phyloP scores from a whole-genome alignment of 64 coral and sea anemone genomes.

The Dendrophyllia cribrosa region DNA sequence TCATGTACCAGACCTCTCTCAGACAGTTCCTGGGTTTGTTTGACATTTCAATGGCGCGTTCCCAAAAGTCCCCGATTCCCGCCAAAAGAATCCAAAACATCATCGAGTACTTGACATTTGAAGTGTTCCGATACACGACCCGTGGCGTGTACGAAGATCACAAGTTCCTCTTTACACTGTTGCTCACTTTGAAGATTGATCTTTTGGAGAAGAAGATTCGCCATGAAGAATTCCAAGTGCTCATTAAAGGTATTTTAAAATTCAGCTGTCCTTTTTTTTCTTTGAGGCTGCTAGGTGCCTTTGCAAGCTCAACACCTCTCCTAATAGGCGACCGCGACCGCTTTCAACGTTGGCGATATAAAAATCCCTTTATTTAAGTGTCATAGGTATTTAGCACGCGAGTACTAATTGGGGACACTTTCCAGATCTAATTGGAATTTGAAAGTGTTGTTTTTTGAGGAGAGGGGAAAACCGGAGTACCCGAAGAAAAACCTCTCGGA shows the following conservation, averaged over 20 bases:
- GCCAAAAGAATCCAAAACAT: conserved; percentile 96
- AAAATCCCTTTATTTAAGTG: too few species aligned
- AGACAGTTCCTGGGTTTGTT: conserved; percentile 98
- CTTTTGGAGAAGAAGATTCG: conserved; percentile 88
- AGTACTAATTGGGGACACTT: too few species aligned
- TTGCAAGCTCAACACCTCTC: too few species aligned
- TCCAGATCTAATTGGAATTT: too few species aligned
- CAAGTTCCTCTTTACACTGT: conserved; percentile 91
- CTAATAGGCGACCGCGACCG: too few species aligned
- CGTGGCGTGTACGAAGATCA: conserved; percentile 97
- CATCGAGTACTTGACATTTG: conserved; percentile 97
- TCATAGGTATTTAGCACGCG: too few species aligned
- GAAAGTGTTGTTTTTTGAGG: too few species aligned
- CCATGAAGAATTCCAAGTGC: conserved; percentile 91
- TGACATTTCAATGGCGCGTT: conserved; percentile 96
- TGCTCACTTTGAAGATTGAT: conserved; percentile 95
- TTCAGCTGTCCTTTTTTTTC: not conserved
- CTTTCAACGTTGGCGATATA: too few species aligned
- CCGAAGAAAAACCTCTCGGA: too few species aligned
- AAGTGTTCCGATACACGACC: conserved; percentile 98
- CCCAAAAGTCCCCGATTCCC: conserved; percentile 96
- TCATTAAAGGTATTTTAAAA: conserved; percentile 87
- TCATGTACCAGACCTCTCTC: conserved; percentile 99
- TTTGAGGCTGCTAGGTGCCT: too few species aligned
- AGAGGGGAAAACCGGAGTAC: too few species aligned